Percentiles rank a stretch among this genome's conserved stretches.
Evolutionary conservation across 1,140 invertebrate species (phyloP).

Genomic region (Coenobita brevimanus): DNA sequence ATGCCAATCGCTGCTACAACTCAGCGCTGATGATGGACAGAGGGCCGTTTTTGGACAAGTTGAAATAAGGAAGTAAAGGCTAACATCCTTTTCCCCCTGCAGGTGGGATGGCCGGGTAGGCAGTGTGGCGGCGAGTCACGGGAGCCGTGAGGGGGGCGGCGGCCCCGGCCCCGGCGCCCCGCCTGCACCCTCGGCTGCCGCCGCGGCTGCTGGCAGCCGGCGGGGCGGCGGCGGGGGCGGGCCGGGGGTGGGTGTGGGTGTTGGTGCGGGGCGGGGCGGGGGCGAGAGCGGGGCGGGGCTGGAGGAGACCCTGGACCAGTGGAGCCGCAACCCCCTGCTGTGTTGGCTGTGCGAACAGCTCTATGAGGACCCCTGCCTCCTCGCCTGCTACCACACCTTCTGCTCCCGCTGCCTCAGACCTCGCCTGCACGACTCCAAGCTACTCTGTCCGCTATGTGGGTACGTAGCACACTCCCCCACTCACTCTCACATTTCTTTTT

Average conservation of each 20-base stretch:
- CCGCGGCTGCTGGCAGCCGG: slow-evolving; percentile 20
- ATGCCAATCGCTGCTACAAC: no score
- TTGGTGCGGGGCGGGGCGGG: not conserved
- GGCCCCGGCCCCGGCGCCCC: slow-evolving; percentile 52
- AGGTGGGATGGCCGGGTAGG: slow-evolving; percentile 59
- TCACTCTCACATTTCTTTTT: no score
- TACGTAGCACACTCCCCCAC: slow-evolving; percentile 72
- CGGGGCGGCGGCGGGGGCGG: slow-evolving; percentile 33
- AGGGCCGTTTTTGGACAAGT: no score
- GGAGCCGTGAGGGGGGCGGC: slow-evolving; percentile 62
- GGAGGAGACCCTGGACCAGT: slow-evolving; percentile 68
- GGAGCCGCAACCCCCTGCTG: slow-evolving; percentile 78
- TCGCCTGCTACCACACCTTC: slow-evolving; percentile 82
- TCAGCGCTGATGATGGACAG: no score
- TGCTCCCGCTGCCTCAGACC: slow-evolving; percentile 80
- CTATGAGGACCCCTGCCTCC: slow-evolving; percentile 80
- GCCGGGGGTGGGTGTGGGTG: slow-evolving; percentile 8
- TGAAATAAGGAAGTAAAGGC: no score
- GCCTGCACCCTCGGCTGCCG: slow-evolving; percentile 44
- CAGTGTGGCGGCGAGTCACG: slow-evolving; percentile 66
- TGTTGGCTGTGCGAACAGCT: slow-evolving; percentile 82
- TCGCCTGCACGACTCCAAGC: slow-evolving; percentile 78
- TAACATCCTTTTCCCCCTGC: not conserved
- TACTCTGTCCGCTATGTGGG: slow-evolving; percentile 81
- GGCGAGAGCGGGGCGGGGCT: slow-evolving; percentile 28